phyloP scores from a whole-genome alignment of 1,140 invertebrate species.

The Globodera rostochiensis region DNA sequence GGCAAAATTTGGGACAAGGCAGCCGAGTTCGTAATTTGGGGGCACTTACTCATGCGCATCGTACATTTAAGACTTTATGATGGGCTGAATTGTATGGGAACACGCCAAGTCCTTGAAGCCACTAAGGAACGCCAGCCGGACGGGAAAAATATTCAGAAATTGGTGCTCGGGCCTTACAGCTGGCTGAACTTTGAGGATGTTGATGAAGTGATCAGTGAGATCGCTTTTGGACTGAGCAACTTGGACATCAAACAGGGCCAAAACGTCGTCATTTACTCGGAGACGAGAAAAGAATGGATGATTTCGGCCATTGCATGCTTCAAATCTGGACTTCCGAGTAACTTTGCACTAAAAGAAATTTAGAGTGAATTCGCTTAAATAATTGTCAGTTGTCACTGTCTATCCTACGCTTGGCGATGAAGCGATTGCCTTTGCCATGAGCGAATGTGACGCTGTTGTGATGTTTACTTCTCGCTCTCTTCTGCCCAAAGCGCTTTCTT shows the following conservation, averaged over 20 bases:
- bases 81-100: slow-evolving; percentile 81
- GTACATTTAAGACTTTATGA: slow-evolving; percentile 75
- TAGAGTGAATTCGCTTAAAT: slow-evolving; percentile 18
- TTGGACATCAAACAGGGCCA: slow-evolving; percentile 71
- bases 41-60: background rate
- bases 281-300: slow-evolving; percentile 96
- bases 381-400: slow-evolving; percentile 82
- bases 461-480: slow-evolving; percentile 61
- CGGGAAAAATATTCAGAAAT: slow-evolving; percentile 92
- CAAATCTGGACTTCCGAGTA: slow-evolving; percentile 83
- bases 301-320: slow-evolving; percentile 89
- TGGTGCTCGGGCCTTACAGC: slow-evolving; percentile 81
- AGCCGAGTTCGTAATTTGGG: slow-evolving; percentile 28
- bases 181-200: slow-evolving; percentile 86
- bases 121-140: slow-evolving; percentile 90
- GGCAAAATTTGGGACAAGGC: slow-evolving; percentile 78
- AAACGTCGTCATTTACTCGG: slow-evolving; percentile 90
- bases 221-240: slow-evolving; percentile 71
- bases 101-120: slow-evolving; percentile 84
- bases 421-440: slow-evolving; percentile 89
- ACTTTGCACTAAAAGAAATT: slow-evolving; percentile 29
- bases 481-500: slow-evolving; percentile 52
- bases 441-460: slow-evolving; percentile 85
- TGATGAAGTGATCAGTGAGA: slow-evolving; percentile 66
- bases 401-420: slow-evolving; percentile 95